Base-by-base conservation (phyloP, 2,888 invertebrate genomes). In the Drosophila mercatorum region DNA sequence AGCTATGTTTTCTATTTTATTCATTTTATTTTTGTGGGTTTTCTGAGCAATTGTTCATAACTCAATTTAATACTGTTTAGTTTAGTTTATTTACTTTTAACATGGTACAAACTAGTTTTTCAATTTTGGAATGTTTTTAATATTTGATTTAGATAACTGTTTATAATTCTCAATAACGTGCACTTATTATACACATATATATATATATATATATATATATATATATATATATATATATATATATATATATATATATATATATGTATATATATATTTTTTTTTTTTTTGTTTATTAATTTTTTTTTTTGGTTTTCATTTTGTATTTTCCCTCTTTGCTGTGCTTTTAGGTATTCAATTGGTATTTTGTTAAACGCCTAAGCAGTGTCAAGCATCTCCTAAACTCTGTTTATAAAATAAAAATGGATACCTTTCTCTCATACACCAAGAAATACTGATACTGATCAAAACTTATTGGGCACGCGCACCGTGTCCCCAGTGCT, bases 361-460 rank as follows among this genome's bases (percentile, higher is more conserved):
- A 51, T 43, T 53, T 80, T 36, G 65, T 65, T 81, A 74, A 77
- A 71, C 53, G 80, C 62, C 64, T 83, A 83, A 82, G 80, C 87
- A 75, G 80, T 83, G 83, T 82, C 76, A 84, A 82, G 83, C 85
- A 79, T 74, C 62, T 70, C 64, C 72, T 77, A 61, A 71, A 76
- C 67, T 60, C 68, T 57, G 65, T 63, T 62, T 66, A 36, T 65
- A 65, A 40, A 56, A 52, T 56, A 56, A 56, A 38, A 65, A 53
- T 53, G 12, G 2, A 0, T 40, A 51, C 44, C 52, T 61, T 34
- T 67, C 26, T 58, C 34, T 38, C 43, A 44, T 46, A 28, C 55
- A 41, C 38, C 58, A 61, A 57, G 52, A 66, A 68, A 65, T 64
- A 60, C 56, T 74, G 67, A 59, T 34, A 34, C 6, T 64, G 17